These are phyloP conservation scores for Thamnophis elegans DNA, from an alignment of 2,797 vertebrate genomes.

Conservation along the genomic window DNA sequence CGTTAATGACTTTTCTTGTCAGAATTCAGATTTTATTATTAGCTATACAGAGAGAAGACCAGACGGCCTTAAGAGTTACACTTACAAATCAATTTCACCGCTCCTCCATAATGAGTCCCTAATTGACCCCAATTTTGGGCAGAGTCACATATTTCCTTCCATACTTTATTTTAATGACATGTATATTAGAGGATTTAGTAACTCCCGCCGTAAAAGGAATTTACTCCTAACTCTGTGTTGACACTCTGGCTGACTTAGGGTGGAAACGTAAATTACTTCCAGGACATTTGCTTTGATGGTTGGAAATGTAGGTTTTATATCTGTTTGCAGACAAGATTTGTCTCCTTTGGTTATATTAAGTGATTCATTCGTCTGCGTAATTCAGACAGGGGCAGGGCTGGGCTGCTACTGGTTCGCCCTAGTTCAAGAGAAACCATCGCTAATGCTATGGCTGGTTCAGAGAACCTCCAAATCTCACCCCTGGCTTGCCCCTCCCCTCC, in stretches of 20 bases:
- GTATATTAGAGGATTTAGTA: slow-evolving; percentile 61
- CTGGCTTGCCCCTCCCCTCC: too few relatives aligned
- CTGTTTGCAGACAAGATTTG: slow-evolving; percentile 48
- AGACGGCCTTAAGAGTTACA: slow-evolving; percentile 63
- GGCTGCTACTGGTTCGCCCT: too few relatives aligned
- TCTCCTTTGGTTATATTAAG: slow-evolving; percentile 47
- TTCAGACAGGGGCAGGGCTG: slow-evolving; percentile 33
- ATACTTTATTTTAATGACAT: slow-evolving; percentile 68
- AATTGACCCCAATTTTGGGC: slow-evolving; percentile 76
- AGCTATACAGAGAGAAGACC: slow-evolving; percentile 63
- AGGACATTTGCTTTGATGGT: slow-evolving; percentile 47
- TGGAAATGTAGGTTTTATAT: slow-evolving; percentile 48
- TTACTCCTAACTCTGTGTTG: slow-evolving; percentile 63
- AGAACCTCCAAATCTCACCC: too few relatives aligned
- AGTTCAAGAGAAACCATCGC: too few relatives aligned
- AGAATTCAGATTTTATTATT: slow-evolving; percentile 76
- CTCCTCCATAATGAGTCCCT: slow-evolving; percentile 68
- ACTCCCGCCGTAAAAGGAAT: slow-evolving; percentile 58
- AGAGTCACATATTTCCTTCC: slow-evolving; percentile 64
- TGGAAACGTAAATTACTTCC: slow-evolving; percentile 55
- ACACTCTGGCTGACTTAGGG: slow-evolving; percentile 35
- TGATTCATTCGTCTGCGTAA: slow-evolving; percentile 47
- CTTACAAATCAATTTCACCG: slow-evolving; percentile 75
- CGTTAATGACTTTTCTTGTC: slow-evolving; percentile 71
- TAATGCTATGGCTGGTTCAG: too few relatives aligned